phyloP scores from a whole-genome alignment of 2,888 invertebrate species.

The Blastobasis adustella region DNA sequence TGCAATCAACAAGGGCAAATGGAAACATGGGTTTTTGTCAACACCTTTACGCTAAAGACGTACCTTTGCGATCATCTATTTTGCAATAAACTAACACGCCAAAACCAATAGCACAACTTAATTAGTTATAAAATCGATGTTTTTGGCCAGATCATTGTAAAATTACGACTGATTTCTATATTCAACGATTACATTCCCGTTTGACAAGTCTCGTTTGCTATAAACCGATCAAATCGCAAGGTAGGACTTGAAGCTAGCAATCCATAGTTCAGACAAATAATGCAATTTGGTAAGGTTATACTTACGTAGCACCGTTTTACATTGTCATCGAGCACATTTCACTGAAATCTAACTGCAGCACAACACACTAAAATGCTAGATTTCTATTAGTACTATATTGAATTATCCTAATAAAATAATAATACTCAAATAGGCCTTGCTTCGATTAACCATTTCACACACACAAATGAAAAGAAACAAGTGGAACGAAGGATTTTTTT shows the following conservation, averaged over 20 bases:
- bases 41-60: slow-evolving; percentile 23
- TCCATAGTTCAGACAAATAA: slow-evolving; percentile 11
- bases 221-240: slow-evolving; percentile 35
- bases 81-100: slow-evolving; percentile 41
- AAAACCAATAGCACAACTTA: slow-evolving; percentile 37
- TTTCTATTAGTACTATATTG: slow-evolving; percentile 30
- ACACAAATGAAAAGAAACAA: slow-evolving; percentile 52
- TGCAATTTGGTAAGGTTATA: slow-evolving; percentile 48
- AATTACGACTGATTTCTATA: slow-evolving; percentile 54
- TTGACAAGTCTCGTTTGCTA: slow-evolving; percentile 34
- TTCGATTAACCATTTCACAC: slow-evolving; percentile 44
- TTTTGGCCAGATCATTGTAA: slow-evolving; percentile 41
- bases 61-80: slow-evolving; percentile 29
- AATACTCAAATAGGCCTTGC: slow-evolving; percentile 30
- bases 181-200: slow-evolving; percentile 31
- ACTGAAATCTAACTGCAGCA: slow-evolving; percentile 33
- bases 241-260: slow-evolving; percentile 1
- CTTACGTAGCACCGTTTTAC: slow-evolving; percentile 70
- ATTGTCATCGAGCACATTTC: slow-evolving; percentile 71
- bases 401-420: slow-evolving; percentile 24
- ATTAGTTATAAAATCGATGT: slow-evolving; percentile 44
- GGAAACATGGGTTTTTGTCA: slow-evolving; percentile 54
- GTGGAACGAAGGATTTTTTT: slow-evolving; percentile 25
- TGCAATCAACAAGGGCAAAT: slow-evolving; percentile 65
- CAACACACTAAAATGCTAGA: slow-evolving; percentile 37